These are phyloP conservation scores for Apotomis capreana DNA, from an alignment of 2,888 invertebrate species.

Conservation along the genomic window DNA sequence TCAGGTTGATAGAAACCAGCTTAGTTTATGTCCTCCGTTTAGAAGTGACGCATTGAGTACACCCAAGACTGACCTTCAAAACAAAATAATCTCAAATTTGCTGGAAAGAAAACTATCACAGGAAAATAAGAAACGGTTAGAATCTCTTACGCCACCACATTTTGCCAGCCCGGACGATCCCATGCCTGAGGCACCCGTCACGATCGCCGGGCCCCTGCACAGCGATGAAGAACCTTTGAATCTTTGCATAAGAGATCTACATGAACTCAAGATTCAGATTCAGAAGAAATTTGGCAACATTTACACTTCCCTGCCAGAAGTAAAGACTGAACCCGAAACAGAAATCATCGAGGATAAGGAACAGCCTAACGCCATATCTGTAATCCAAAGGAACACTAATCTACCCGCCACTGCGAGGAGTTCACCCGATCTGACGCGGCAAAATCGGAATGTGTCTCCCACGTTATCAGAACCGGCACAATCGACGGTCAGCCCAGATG, in stretches of 20 bases:
- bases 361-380: slow-evolving; percentile 75
- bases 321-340: slow-evolving; percentile 84
- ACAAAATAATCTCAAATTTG: slow-evolving; percentile 87
- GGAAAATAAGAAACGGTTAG: slow-evolving; percentile 82
- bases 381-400: slow-evolving; percentile 76
- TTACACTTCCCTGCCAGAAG: slow-evolving; percentile 81
- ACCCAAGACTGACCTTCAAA: slow-evolving; percentile 86
- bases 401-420: slow-evolving; percentile 71
- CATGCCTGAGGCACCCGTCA: slow-evolving; percentile 66
- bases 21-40: slow-evolving; percentile 58
- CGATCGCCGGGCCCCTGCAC: slow-evolving; percentile 66
- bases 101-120: slow-evolving; percentile 87
- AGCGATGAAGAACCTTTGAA: slow-evolving; percentile 90
- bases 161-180: slow-evolving; percentile 69
- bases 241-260: slow-evolving; percentile 90
- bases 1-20: slow-evolving; percentile 70
- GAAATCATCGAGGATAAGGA: slow-evolving; percentile 78
- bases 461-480: slow-evolving; percentile 73
- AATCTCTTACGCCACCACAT: slow-evolving; percentile 64
- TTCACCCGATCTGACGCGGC: slow-evolving; percentile 72
- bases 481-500: slow-evolving; percentile 65
- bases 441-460: slow-evolving; percentile 62
- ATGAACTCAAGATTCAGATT: slow-evolving; percentile 86
- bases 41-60: slow-evolving; percentile 58
- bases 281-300: slow-evolving; percentile 85